phyloP scores from a whole-genome alignment of 1,140 invertebrate species.

The Bombus ignitus region DNA sequence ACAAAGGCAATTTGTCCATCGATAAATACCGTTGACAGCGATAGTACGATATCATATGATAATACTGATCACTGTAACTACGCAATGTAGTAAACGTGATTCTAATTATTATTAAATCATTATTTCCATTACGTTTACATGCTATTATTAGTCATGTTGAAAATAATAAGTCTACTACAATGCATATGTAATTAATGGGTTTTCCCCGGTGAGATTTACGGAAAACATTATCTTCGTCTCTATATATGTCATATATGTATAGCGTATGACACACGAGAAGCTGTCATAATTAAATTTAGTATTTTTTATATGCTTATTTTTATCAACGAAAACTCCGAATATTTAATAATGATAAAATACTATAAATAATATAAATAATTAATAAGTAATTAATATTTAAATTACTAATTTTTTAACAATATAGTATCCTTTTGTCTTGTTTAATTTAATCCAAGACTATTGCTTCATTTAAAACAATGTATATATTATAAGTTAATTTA shows the following conservation, averaged over 20 bases:
- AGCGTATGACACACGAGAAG: background rate
- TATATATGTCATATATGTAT: background rate
- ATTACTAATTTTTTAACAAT: background rate
- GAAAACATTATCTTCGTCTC: background rate
- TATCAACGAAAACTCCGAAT: too few relatives aligned
- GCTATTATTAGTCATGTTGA: background rate
- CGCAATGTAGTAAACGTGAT: background rate
- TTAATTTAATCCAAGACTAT: too few relatives aligned
- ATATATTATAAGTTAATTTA: too few relatives aligned
- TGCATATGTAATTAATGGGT: conserved; percentile 23
- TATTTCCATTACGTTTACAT: background rate
- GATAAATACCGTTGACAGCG: background rate
- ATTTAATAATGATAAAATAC: background rate
- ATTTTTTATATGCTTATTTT: background rate
- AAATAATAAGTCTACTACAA: conserved; percentile 18
- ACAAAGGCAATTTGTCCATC: background rate
- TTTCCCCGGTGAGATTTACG: conserved; percentile 31
- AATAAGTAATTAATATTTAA: background rate
- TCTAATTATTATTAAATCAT: background rate
- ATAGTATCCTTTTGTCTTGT: too few relatives aligned
- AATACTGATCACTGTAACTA: background rate
- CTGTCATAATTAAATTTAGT: background rate
- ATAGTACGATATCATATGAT: background rate
- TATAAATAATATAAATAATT: background rate
- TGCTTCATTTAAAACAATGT: too few relatives aligned